Conservation (phyloP, 1,140 invertebrate species). For the Papilio polyxenes region DNA sequence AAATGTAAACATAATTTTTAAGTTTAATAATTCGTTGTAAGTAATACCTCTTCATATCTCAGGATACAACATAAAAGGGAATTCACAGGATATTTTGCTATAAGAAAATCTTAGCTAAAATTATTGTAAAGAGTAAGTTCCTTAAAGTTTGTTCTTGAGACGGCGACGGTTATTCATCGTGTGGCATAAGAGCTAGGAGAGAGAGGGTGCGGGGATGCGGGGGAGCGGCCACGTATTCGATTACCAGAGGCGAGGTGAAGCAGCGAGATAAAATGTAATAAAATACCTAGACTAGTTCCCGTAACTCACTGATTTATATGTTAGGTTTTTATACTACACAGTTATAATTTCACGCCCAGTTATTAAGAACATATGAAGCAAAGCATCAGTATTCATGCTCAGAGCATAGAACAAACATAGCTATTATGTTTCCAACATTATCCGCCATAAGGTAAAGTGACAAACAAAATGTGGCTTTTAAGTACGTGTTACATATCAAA, state of each 20-base stretch:
- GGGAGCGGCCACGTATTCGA: constrained; percentile 1
- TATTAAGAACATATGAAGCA: too few species aligned
- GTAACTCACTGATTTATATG: neutral
- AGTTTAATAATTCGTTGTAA: too few species aligned
- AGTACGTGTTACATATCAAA: neutral
- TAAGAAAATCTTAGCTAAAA: neutral
- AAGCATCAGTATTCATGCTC: too few species aligned
- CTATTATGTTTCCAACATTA: too few species aligned
- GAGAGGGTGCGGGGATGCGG: neutral
- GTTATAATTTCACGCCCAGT: neutral
- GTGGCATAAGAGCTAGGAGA: neutral
- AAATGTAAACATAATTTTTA: too few species aligned
- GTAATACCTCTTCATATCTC: too few species aligned
- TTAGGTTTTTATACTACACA: neutral
- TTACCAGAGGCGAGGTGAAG: neutral
- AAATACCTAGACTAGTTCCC: neutral
- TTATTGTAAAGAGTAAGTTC: neutral
- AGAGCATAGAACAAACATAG: too few species aligned
- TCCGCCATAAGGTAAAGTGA: neutral
- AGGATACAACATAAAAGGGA: too few species aligned
- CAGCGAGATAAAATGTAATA: neutral
- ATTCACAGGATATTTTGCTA: neutral
- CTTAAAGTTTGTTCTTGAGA: neutral
- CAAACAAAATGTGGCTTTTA: neutral
- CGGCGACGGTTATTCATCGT: neutral